Percentiles rank a stretch among this genome's conserved stretches.
phyloP scores from a whole-genome alignment of 2,797 vertebrate species.

The Mus caroli region DNA sequence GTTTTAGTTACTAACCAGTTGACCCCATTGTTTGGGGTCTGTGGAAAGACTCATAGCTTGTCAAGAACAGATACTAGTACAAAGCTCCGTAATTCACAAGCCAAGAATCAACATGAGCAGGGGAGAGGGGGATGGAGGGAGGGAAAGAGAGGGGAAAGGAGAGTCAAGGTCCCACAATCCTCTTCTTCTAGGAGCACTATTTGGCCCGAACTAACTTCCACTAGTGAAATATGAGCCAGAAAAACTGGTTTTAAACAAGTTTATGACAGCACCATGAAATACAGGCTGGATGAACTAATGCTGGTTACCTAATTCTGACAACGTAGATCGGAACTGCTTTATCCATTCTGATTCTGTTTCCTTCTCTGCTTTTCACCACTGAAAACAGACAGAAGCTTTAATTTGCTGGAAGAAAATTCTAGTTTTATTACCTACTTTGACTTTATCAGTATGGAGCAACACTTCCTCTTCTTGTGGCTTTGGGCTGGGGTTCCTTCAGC shows the following conservation, averaged over 20 bases:
- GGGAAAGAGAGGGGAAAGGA: background rate
- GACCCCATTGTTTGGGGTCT: background rate
- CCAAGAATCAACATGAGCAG: background rate
- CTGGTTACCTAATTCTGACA: constrained; percentile 59
- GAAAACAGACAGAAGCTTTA: background rate
- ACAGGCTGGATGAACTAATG: background rate
- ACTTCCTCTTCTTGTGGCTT: background rate
- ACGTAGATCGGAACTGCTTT: background rate
- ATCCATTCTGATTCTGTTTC: background rate
- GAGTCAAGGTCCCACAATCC: background rate
- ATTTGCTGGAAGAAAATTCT: constrained; percentile 2
- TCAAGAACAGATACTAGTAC: background rate
- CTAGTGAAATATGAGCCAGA: constrained; percentile 11
- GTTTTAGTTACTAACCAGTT: background rate
- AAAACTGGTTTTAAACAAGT: constrained; percentile 48
- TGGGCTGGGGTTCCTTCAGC: background rate
- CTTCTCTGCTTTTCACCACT: background rate
- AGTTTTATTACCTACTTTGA: constrained; percentile 39
- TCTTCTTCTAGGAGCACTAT: constrained; percentile 2
- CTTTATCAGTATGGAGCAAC: constrained; percentile 28
- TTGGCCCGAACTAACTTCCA: constrained; percentile 62
- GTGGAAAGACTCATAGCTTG: background rate
- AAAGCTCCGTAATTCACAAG: background rate
- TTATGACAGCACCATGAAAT: background rate
- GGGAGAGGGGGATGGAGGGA: background rate